Base-by-base conservation (phyloP, 1,140 invertebrate species). In the Ganaspis sp. region DNA sequence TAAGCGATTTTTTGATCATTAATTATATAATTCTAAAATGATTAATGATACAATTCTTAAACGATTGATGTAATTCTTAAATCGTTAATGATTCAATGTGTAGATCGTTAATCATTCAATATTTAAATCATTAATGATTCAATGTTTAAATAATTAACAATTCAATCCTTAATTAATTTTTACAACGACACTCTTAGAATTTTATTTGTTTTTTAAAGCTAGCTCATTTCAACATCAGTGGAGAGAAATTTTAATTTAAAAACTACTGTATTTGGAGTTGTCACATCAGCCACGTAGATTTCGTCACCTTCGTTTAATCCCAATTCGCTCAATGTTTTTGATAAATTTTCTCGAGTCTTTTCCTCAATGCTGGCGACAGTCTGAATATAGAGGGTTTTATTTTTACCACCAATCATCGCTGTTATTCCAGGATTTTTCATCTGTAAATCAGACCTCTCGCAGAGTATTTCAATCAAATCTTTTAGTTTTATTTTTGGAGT, bases 361-460 rank as follows among this genome's bases (percentile, higher is more conserved):
- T 95, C 95, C 90, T 99, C 97, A 78, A 99, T 98, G 81, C 96
- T 97, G 75, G 95, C 93, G 4, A 99, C 95, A 8, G 94, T 96
- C 71, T 95, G 94, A 94, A 99, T 98, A 83, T 99, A 99, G 6
- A 99, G 90, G 0, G 98, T 99, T 90, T 96, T 96, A 86, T 95
- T 96, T 89, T 96, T 97, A 4, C 97, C 97, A 86, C 95, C 92
- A 11, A 97, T 92, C 53, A 92, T 93, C 17, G 96, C 94, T 1
- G 96, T 97, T 17, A 98, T 82, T 80, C 93, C 94, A 21, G 98
- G 98, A 92, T 93, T 97, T 89, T 95, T 96, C 93, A 98, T 97
- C 92, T 96, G 96, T 90, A 95, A 97, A 21, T 93, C 92, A 0
- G 92, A 87, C 87, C 93, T 94, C 80, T 97, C 95, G 70, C 94